Conservation (phyloP, 1,140 invertebrate species). For the Aphidius gifuensis region DNA sequence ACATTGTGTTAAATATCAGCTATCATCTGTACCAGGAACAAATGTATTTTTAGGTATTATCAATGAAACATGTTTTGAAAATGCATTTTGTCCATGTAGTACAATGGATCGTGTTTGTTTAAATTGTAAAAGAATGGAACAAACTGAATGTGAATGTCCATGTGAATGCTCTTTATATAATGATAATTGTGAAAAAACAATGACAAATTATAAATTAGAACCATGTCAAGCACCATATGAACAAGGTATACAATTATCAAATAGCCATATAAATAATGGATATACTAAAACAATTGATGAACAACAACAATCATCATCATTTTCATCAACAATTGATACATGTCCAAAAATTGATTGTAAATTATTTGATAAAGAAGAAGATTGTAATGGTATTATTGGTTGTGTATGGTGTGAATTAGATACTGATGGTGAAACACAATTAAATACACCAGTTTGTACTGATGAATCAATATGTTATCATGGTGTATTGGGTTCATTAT, state of each 20-base stretch:
- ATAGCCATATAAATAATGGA: slow-evolving; percentile 17
- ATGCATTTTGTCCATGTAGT: slow-evolving; percentile 89
- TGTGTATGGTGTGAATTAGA: slow-evolving; percentile 90
- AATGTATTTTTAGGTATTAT: slow-evolving; percentile 87
- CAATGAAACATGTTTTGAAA: slow-evolving; percentile 74
- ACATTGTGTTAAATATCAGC: slow-evolving; percentile 85
- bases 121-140: slow-evolving; percentile 92
- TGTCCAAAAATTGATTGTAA: slow-evolving; percentile 81
- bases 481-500: slow-evolving; percentile 76
- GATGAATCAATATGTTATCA: slow-evolving; percentile 79
- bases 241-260: slow-evolving; percentile 31
- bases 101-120: slow-evolving; percentile 84
- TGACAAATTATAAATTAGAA: slow-evolving; percentile 40
- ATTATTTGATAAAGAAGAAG: slow-evolving; percentile 65
- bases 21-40: slow-evolving; percentile 75
- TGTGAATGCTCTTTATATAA: slow-evolving; percentile 83
- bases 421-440: slow-evolving; percentile 65
- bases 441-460: slow-evolving; percentile 74
- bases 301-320: background rate
- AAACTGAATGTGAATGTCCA: slow-evolving; percentile 91
- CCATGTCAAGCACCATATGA: slow-evolving; percentile 45
- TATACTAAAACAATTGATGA: background rate
- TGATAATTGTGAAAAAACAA: slow-evolving; percentile 52
- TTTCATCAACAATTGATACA: slow-evolving; percentile 1
- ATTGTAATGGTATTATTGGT: slow-evolving; percentile 80